Conservation (phyloP, 2,888 invertebrate genomes). For the Sclerodermus sp. region DNA sequence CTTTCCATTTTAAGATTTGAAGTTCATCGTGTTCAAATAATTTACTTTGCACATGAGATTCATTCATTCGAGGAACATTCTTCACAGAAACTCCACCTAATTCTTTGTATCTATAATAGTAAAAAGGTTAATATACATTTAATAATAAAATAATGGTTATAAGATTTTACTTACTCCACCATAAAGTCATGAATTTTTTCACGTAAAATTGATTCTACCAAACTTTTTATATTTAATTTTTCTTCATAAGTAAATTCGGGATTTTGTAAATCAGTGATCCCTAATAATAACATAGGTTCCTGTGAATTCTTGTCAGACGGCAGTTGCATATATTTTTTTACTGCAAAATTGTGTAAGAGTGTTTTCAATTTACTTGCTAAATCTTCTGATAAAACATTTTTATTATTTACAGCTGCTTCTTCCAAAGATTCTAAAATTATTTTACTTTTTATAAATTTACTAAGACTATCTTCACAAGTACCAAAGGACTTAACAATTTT, state of each 20-base stretch:
- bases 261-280: constrained; percentile 40
- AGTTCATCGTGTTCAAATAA: constrained; percentile 34
- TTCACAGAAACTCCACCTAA: constrained; percentile 37
- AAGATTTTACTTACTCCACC: constrained; percentile 29
- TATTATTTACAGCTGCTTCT: constrained; percentile 22
- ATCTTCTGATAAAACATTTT: constrained; percentile 19
- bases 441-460: constrained; percentile 33
- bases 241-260: constrained; percentile 49
- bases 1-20: constrained; percentile 44
- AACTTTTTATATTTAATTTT: constrained; percentile 39
- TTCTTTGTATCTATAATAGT: constrained; percentile 39
- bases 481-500: constrained; percentile 27
- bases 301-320: constrained; percentile 27
- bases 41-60: constrained; percentile 30
- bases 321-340: constrained; percentile 40
- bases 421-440: constrained; percentile 39
- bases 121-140: too few species aligned
- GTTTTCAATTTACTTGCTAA: constrained; percentile 34
- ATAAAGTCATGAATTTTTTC: constrained; percentile 42
- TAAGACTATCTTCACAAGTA: constrained; percentile 34
- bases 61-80: constrained; percentile 35
- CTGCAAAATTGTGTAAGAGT: constrained; percentile 32
- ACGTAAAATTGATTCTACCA: constrained; percentile 41
- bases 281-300: constrained; percentile 38
- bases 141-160: constrained; percentile 6